A percentile compares a stretch with the other conserved stretches of the same genome.
Conservation (phyloP, 1,140 invertebrate genomes). For the Drosophila chauvacae region DNA sequence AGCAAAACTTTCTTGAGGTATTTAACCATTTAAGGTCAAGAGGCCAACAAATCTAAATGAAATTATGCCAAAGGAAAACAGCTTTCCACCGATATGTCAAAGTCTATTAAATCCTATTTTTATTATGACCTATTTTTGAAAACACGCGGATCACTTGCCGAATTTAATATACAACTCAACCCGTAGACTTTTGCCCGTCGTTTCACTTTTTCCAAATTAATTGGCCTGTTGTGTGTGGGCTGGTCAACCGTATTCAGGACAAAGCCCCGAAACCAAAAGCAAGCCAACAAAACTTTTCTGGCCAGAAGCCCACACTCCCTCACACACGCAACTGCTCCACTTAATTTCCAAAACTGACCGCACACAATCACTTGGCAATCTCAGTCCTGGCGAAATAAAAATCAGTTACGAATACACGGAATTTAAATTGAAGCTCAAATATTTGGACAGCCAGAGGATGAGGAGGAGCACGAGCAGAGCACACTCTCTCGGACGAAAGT, state of each 20-base stretch:
- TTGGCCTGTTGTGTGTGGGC: slow-evolving; percentile 29
- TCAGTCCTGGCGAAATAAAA: slow-evolving; percentile 51
- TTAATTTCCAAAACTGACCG: slow-evolving; percentile 41
- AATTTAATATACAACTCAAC: slow-evolving; percentile 11
- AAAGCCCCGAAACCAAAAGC: slow-evolving; percentile 23
- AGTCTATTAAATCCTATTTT: neutral
- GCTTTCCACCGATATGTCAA: neutral
- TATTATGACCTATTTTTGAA: neutral
- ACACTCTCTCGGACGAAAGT: slow-evolving; percentile 27
- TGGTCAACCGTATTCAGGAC: slow-evolving; percentile 21
- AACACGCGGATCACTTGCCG: neutral
- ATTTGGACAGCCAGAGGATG: slow-evolving; percentile 64
- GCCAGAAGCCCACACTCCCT: slow-evolving; percentile 15
- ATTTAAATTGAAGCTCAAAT: slow-evolving; percentile 81
- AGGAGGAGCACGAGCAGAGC: slow-evolving; percentile 1
- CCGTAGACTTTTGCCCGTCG: slow-evolving; percentile 1
- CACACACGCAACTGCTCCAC: slow-evolving; percentile 17
- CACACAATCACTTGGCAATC: slow-evolving; percentile 39
- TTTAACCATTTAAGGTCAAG: neutral
- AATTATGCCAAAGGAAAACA: too few relatives aligned
- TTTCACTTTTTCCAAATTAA: slow-evolving; percentile 26
- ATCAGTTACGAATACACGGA: slow-evolving; percentile 63
- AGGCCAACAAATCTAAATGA: neutral
- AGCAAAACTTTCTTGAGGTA: neutral
- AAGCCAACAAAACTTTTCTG: slow-evolving; percentile 32